Percentiles rank a stretch among this genome's conserved stretches.
Conservation (phyloP, 2,888 invertebrate species). For the Tiliacea aurago region DNA sequence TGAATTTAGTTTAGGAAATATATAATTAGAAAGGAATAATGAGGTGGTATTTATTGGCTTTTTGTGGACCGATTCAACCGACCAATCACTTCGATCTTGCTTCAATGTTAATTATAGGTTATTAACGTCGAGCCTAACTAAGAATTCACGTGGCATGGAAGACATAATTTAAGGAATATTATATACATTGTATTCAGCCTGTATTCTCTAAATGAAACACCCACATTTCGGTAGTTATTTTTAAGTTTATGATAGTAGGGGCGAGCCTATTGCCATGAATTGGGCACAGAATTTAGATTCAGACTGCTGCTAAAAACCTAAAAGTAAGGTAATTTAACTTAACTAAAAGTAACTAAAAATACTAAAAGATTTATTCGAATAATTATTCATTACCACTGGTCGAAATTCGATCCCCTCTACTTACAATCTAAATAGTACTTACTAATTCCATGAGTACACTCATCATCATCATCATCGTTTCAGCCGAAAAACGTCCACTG, state of each 20-base stretch:
- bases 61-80: background rate
- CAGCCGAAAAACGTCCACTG: no score
- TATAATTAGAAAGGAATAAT: slow-evolving; percentile 6
- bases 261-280: background rate
- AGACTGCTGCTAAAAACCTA: background rate
- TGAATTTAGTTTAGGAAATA: background rate
- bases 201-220: background rate
- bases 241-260: background rate
- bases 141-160: background rate
- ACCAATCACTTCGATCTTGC: background rate
- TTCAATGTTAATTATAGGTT: slow-evolving; percentile 14
- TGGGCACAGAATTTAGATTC: background rate
- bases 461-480: no score
- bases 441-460: no score
- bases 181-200: background rate
- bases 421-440: no score
- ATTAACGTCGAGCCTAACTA: slow-evolving; percentile 11
- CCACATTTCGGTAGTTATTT: background rate
- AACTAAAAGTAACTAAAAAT: no score
- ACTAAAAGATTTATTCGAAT: no score
- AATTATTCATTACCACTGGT: no score
- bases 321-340: no score
- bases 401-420: no score
- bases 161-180: background rate
- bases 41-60: background rate